phyloP scores from a whole-genome alignment of 2,113 vertebrate genomes.

The Tetrao urogallus region DNA sequence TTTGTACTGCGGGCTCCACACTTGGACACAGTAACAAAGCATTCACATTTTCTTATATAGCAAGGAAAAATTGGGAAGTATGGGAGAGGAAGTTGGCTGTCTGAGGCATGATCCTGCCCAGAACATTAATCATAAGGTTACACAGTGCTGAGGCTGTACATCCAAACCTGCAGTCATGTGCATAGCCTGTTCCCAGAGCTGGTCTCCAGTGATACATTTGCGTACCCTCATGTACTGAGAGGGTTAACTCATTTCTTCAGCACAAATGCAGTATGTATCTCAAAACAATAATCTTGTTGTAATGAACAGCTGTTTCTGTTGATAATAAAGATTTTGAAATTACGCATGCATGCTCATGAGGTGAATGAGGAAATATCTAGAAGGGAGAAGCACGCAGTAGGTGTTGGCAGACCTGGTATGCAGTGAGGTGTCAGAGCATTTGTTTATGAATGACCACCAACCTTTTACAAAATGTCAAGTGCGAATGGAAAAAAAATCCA shows the following conservation, averaged over 20 bases:
- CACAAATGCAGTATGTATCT: not conserved
- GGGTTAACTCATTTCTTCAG: constrained; percentile 39
- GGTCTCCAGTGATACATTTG: not conserved
- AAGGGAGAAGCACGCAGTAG: not conserved
- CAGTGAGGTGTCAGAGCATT: not conserved
- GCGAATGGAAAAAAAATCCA: not conserved
- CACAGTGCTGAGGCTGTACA: not conserved
- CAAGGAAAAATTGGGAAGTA: not conserved
- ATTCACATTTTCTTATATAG: not conserved
- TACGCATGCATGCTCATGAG: not conserved
- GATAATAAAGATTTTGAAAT: constrained; percentile 44
- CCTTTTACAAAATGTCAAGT: constrained; percentile 10
- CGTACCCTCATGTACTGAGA: not conserved
- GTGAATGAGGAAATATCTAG: not conserved
- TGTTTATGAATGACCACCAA: not conserved
- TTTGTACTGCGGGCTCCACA: no score
- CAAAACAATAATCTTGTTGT: constrained; percentile 49
- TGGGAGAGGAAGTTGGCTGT: not conserved
- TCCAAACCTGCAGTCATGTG: not conserved
- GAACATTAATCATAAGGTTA: not conserved
- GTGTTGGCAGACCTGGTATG: not conserved
- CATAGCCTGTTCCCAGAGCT: not conserved
- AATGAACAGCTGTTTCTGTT: constrained; percentile 49
- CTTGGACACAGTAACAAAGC: not conserved
- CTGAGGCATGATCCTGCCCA: not conserved